These are phyloP conservation scores for Sisyra terminalis DNA, from an alignment of 2,888 invertebrate genomes.

Conservation along the genomic window DNA sequence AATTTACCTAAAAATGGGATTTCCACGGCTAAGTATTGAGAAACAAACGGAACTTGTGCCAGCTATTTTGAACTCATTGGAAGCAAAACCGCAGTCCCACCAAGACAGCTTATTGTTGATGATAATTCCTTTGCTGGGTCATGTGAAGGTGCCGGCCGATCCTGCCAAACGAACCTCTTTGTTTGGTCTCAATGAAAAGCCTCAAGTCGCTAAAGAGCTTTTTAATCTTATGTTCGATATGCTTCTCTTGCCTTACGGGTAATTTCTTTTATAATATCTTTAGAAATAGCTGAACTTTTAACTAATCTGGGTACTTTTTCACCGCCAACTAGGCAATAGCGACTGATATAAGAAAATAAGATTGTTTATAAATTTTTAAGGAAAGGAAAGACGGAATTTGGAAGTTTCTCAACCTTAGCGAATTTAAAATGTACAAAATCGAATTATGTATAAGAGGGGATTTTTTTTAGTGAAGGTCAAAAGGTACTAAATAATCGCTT, in stretches of 20 bases:
- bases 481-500: too few relatives aligned
- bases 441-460: too few relatives aligned
- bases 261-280: slow-evolving; percentile 20
- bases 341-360: too few relatives aligned
- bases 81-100: slow-evolving; percentile 66
- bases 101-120: slow-evolving; percentile 73
- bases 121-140: slow-evolving; percentile 61
- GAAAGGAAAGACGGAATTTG: too few relatives aligned
- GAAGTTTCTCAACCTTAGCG: too few relatives aligned
- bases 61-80: slow-evolving; percentile 55
- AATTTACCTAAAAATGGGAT: slow-evolving; percentile 86
- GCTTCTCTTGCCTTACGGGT: slow-evolving; percentile 75
- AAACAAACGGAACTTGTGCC: slow-evolving; percentile 63
- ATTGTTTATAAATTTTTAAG: too few relatives aligned
- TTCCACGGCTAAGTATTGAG: slow-evolving; percentile 57
- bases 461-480: too few relatives aligned
- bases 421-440: too few relatives aligned
- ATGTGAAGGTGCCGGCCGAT: slow-evolving; percentile 48
- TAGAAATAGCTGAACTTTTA: too few relatives aligned
- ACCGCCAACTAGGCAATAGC: neutral
- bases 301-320: neutral
- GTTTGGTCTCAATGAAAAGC: slow-evolving; percentile 57
- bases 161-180: slow-evolving; percentile 41
- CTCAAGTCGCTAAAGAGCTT: slow-evolving; percentile 47
- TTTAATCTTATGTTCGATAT: slow-evolving; percentile 68